Conservation (phyloP, 1,140 invertebrate species). For the Leptinotarsa lineolata region DNA sequence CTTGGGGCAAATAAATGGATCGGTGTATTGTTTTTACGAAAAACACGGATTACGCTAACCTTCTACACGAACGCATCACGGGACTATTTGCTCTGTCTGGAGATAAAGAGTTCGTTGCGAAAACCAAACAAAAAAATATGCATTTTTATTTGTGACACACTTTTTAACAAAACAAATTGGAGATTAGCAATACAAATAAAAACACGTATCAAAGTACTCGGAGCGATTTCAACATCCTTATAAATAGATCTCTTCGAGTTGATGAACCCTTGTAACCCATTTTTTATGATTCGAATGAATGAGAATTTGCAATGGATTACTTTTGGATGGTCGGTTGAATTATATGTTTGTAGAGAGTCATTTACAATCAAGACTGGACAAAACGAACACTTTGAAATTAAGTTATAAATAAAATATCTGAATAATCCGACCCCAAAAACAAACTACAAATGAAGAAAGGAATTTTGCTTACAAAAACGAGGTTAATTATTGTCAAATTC, state of each 20-base stretch:
- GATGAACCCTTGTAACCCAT: not conserved
- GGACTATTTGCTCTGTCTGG: slow-evolving; percentile 38
- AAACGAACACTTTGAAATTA: too few relatives aligned
- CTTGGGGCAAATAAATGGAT: not conserved
- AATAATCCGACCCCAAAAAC: too few relatives aligned
- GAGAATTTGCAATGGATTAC: too few relatives aligned
- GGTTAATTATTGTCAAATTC: too few relatives aligned
- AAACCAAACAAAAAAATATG: slow-evolving; percentile 29
- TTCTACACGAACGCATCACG: not conserved
- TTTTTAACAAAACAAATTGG: slow-evolving; percentile 37
- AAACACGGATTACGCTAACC: not conserved
- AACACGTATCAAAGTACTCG: slow-evolving; percentile 14
- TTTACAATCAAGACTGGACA: too few relatives aligned
- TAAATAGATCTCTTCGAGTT: slow-evolving; percentile 11
- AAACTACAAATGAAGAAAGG: too few relatives aligned
- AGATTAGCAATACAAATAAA: slow-evolving; percentile 31
- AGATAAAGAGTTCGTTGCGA: slow-evolving; percentile 40
- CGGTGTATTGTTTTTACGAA: not conserved
- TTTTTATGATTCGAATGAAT: not conserved
- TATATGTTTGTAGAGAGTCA: too few relatives aligned
- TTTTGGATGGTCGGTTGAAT: too few relatives aligned
- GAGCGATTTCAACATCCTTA: slow-evolving; percentile 23
- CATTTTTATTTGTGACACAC: slow-evolving; percentile 37
- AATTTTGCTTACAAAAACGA: too few relatives aligned
- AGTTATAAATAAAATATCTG: too few relatives aligned